phyloP scores from a whole-genome alignment of 1,140 invertebrate species.

The Sitophilus oryzae region DNA sequence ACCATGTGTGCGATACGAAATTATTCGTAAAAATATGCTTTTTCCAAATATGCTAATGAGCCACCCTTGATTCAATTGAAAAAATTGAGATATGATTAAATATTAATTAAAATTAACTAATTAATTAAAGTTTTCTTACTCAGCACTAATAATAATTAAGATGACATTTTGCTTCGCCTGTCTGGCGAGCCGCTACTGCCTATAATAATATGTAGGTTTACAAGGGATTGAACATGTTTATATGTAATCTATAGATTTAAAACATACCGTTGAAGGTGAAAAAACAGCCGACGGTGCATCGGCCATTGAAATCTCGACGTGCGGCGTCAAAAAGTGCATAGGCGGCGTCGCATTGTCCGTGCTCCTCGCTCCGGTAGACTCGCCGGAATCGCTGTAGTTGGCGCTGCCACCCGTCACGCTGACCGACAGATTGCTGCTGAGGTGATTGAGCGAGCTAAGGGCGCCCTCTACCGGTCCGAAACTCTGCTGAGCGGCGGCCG shows the following conservation, averaged over 20 bases:
- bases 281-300: slow-evolving; percentile 50
- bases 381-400: slow-evolving; percentile 70
- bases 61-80: too few species aligned
- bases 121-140: too few species aligned
- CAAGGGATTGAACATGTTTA: neutral
- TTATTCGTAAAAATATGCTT: too few species aligned
- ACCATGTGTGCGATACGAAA: too few species aligned
- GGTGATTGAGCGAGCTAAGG: slow-evolving; percentile 49
- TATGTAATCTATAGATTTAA: neutral
- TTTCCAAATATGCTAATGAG: too few species aligned
- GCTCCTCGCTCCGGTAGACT: slow-evolving; percentile 68
- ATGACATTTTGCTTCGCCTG: too few species aligned
- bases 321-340: slow-evolving; percentile 83
- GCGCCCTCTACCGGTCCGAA: slow-evolving; percentile 50
- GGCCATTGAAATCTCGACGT: slow-evolving; percentile 83
- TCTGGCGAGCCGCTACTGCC: too few species aligned
- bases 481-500: slow-evolving; percentile 54
- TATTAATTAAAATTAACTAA: too few species aligned
- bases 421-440: slow-evolving; percentile 43
- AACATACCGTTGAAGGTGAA: slow-evolving; percentile 42
- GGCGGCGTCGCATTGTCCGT: slow-evolving; percentile 78
- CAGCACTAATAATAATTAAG: too few species aligned
- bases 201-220: too few species aligned
- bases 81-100: too few species aligned
- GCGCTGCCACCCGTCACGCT: slow-evolving; percentile 48